Conservation (phyloP, 2,888 invertebrate species). For the Anticlea derivata region DNA sequence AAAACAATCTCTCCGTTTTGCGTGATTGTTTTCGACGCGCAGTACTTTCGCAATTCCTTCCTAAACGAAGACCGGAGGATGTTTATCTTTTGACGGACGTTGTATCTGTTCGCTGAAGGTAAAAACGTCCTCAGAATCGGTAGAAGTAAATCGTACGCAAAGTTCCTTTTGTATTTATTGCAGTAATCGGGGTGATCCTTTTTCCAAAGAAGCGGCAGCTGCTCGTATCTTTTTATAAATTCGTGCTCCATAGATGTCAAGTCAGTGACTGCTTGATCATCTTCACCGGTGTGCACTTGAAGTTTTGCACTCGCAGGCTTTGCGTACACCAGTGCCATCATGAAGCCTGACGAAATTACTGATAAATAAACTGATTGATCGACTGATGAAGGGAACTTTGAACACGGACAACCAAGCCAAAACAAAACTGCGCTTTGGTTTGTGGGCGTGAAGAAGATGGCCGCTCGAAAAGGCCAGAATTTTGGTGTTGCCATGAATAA, state of each 20-base stretch:
- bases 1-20: conserved; percentile 43
- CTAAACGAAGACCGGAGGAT: conserved; percentile 48
- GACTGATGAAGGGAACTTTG: conserved; percentile 25
- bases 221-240: conserved; percentile 45
- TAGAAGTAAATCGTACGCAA: conserved; percentile 40
- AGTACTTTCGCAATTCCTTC: conserved; percentile 43
- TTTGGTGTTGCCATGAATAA: conserved; percentile 1
- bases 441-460: conserved; percentile 4
- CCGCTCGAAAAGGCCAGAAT: not conserved
- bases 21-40: conserved; percentile 39
- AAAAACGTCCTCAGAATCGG: conserved; percentile 40
- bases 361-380: conserved; percentile 24
- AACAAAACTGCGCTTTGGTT: conserved; percentile 4
- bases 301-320: not conserved
- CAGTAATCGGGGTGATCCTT: conserved; percentile 43
- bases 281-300: not conserved
- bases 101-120: conserved; percentile 38
- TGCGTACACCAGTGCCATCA: conserved; percentile 13
- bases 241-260: conserved; percentile 36
- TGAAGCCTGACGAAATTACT: conserved; percentile 25
- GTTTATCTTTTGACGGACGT: conserved; percentile 51
- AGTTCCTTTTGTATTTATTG: conserved; percentile 46
- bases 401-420: conserved; percentile 9
- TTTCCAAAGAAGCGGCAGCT: conserved; percentile 46
- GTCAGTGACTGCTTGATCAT: conserved; percentile 18